Base-by-base conservation (phyloP, 2,113 vertebrate species). In the Poicephalus gulielmi region DNA sequence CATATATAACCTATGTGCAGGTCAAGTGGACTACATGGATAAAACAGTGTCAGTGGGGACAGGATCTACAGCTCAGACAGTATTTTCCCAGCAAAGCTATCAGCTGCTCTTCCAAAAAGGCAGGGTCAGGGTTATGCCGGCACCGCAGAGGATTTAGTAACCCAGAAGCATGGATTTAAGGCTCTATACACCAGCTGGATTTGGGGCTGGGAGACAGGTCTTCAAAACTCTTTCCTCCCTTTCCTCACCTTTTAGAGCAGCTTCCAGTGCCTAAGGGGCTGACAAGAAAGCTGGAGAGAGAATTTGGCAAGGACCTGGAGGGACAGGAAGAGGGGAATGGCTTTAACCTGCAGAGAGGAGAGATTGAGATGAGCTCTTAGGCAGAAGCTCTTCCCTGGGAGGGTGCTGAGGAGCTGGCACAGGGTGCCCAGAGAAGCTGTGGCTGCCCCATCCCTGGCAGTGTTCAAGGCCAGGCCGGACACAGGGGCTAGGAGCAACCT, bases 1-100 rank as follows among this genome's bases (percentile, higher is more conserved):
- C 24, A 1, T 2, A 7, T 19, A 1, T 2, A 11, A 17, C 4
- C 31, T n/a, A 52, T 0, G 3, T 0, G 17, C 0, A 1, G 69
- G 47, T 19, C 59, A 37, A 22, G 63, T 1, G 33, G n/a, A 4
- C 41, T 20, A 1, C 49, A 5, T 0, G 4, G 67, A 7, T 4
- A 10, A 10, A 53, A 22, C 0, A 0, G 9, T 7, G 39, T 17
- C 7, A 0, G 6, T 18, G 52, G n/a, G 28, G 31, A 35, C 17
- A 3, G 49, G 2, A 64, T 6, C 57, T 73, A 7, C 35, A 31
- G 49, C 69, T 59, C 60, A 3, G 41, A 1, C 1, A 16, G n/a
- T 3, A 7, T 27, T n/a, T n/a, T 17, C 68, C 68, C 25, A 18
- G 62, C 67, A 43, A 57, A 68, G 47, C 35, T 86, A 28, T 7